Conservation (phyloP, 2,113 vertebrate species). For the Perca flavescens region DNA sequence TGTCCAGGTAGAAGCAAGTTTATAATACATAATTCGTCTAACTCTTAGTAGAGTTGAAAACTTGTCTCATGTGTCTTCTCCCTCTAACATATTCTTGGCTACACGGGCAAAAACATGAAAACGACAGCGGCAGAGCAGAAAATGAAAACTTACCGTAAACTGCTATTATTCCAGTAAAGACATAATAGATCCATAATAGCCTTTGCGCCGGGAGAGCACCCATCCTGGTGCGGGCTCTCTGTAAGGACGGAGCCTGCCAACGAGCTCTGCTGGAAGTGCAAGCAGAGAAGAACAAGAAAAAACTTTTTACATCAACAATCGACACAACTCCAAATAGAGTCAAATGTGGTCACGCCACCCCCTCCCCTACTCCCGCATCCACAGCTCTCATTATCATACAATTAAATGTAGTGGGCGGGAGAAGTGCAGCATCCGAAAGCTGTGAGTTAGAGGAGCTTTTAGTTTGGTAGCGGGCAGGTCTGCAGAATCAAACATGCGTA, state of each 20-base stretch:
- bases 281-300: slow-evolving; percentile 21
- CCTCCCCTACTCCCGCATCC: slow-evolving; percentile 25
- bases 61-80: background rate
- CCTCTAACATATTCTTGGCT: background rate
- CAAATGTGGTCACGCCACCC: slow-evolving; percentile 46
- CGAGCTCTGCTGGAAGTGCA: slow-evolving; percentile 30
- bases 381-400: slow-evolving; percentile 37
- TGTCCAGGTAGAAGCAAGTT: background rate
- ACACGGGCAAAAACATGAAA: background rate
- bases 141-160: slow-evolving; percentile 54
- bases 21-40: background rate
- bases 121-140: background rate
- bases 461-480: background rate
- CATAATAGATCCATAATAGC: slow-evolving; percentile 42
- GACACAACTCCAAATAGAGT: slow-evolving; percentile 70
- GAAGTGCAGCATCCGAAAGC: slow-evolving; percentile 33
- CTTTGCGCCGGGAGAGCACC: slow-evolving; percentile 44
- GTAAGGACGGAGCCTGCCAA: slow-evolving; percentile 47
- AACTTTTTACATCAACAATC: slow-evolving; percentile 29
- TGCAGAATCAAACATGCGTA: background rate
- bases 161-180: slow-evolving; percentile 41
- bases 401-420: slow-evolving; percentile 51
- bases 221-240: slow-evolving; percentile 69
- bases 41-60: background rate
- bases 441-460: background rate